Percentiles rank a stretch among this genome's conserved stretches.
These are phyloP conservation scores for Thymelicus acteon DNA, from an alignment of 2,888 invertebrate species.

Conservation along the genomic window DNA sequence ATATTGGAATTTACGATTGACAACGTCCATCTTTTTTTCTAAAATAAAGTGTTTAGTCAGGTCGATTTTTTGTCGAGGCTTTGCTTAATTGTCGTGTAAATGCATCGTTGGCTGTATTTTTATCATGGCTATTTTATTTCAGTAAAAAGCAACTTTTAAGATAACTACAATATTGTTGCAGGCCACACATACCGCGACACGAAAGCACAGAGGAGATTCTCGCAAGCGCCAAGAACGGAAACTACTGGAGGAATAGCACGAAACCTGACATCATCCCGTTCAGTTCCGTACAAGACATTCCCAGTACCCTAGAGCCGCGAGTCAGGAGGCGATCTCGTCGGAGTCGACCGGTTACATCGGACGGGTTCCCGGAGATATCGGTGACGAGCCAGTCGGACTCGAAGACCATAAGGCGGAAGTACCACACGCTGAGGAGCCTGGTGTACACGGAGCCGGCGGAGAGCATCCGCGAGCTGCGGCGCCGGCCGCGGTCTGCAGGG, in stretches of 20 bases:
- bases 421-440: slow-evolving; percentile 66
- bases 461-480: slow-evolving; percentile 67
- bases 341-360: slow-evolving; percentile 62
- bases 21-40: background rate
- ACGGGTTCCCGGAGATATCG: slow-evolving; percentile 77
- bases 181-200: slow-evolving; percentile 56
- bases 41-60: no score
- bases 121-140: no score
- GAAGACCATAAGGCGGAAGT: slow-evolving; percentile 59
- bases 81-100: no score
- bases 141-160: no score
- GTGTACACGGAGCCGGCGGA: slow-evolving; percentile 78
- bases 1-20: background rate
- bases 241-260: slow-evolving; percentile 71
- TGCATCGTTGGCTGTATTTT: no score
- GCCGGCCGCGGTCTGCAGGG: slow-evolving; percentile 75
- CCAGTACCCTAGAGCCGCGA: slow-evolving; percentile 54
- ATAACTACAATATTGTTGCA: background rate
- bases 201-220: slow-evolving; percentile 74
- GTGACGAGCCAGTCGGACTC: slow-evolving; percentile 70
- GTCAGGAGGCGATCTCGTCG: slow-evolving; percentile 63
- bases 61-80: no score
- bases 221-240: slow-evolving; percentile 69
- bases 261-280: slow-evolving; percentile 78
- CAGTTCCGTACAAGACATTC: slow-evolving; percentile 55